These are phyloP conservation scores for Chamaetylas fuelleborni DNA, from an alignment of 2,113 vertebrate genomes.

Conservation along the genomic window DNA sequence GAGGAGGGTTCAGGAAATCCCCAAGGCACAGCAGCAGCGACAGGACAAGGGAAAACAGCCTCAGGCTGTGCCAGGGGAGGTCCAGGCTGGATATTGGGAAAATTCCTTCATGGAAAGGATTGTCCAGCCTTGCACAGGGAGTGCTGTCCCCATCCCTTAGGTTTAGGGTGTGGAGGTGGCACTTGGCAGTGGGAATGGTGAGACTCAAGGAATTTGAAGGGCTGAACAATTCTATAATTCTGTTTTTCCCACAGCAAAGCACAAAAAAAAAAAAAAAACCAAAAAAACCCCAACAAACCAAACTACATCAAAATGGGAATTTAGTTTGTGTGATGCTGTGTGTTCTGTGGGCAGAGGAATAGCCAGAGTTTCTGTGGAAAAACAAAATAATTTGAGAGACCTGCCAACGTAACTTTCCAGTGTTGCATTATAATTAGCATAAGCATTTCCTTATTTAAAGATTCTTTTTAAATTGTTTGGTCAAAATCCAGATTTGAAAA, in stretches of 20 bases:
- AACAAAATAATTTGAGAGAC: background rate
- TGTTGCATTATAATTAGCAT: background rate
- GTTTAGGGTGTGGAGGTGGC: rapidly evolving
- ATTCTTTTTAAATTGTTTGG: background rate
- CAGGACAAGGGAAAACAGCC: background rate
- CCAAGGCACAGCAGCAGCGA: background rate
- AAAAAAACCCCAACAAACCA: too few relatives aligned
- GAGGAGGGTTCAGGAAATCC: background rate
- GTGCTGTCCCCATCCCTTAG: background rate
- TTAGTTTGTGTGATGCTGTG: background rate
- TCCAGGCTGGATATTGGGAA: background rate
- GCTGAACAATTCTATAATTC: background rate
- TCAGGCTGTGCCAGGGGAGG: background rate
- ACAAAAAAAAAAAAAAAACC: background rate
- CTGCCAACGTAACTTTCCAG: background rate
- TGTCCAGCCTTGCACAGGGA: background rate
- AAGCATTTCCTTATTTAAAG: background rate
- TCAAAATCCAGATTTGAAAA: background rate
- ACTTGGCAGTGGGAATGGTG: rapidly evolving
- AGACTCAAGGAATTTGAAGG: background rate
- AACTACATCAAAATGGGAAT: background rate
- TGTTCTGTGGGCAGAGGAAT: background rate
- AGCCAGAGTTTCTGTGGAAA: background rate
- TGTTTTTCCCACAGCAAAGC: background rate
- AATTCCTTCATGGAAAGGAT: background rate